phyloP scores from a whole-genome alignment of 2,797 vertebrate genomes.

The Eutrigla gurnardus region DNA sequence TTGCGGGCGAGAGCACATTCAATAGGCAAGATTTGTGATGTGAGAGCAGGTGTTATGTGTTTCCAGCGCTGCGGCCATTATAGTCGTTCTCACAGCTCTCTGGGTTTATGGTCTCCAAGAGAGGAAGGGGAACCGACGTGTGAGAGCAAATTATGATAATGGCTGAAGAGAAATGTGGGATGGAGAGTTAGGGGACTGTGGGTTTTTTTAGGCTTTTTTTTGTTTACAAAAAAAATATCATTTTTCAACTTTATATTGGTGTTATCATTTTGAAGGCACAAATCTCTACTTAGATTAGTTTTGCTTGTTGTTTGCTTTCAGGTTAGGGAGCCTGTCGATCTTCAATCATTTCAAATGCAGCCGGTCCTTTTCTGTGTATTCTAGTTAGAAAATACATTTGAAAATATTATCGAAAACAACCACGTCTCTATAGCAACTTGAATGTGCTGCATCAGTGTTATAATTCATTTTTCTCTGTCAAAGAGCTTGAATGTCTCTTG shows the following conservation, averaged over 20 bases:
- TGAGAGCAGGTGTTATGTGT: conserved; percentile 11
- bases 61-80: conserved; percentile 14
- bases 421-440: not conserved
- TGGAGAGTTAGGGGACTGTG: not conserved
- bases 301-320: not conserved
- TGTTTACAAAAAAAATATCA: not conserved
- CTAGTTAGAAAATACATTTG: not conserved
- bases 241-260: not conserved
- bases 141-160: not conserved
- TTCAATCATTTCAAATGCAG: not conserved
- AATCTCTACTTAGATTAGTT: not conserved
- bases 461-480: too few relatives aligned
- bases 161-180: not conserved
- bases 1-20: not conserved
- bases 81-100: conserved; percentile 21
- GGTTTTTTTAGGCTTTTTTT: too few relatives aligned
- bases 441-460: not conserved
- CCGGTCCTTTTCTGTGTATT: not conserved
- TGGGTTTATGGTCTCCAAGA: conserved; percentile 10
- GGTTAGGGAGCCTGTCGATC: not conserved
- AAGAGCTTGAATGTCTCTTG: too few relatives aligned
- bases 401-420: not conserved
- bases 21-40: conserved; percentile 22
- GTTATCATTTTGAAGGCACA: not conserved
- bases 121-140: not conserved